Conservation (phyloP, 2,888 invertebrate genomes). For the Alitta virens region DNA sequence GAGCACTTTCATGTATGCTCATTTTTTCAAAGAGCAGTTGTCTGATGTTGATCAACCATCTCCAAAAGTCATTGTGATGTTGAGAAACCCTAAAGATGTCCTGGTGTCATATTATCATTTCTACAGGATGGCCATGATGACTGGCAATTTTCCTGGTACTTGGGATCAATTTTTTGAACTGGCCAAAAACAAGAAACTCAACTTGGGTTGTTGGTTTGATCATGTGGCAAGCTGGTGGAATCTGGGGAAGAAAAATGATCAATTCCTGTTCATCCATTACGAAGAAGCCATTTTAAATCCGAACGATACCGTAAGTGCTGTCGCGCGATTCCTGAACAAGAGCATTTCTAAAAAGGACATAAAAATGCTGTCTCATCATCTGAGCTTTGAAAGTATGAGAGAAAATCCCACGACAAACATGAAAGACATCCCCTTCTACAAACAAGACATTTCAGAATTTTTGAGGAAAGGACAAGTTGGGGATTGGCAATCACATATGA, state of each 20-base stretch:
- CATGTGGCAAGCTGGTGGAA: background rate
- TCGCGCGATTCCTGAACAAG: background rate
- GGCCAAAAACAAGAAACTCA: conserved; percentile 2
- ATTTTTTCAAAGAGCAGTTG: background rate
- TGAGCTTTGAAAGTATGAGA: background rate
- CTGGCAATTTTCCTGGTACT: background rate
- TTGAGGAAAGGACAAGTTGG: background rate
- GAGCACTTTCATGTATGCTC: background rate
- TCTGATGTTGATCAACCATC: background rate
- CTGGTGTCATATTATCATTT: conserved; percentile 1
- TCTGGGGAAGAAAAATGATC: background rate
- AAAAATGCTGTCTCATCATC: background rate
- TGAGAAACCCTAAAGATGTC: conserved; percentile 5
- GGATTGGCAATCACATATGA: background rate
- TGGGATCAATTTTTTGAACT: background rate
- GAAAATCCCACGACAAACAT: background rate
- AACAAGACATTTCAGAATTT: background rate
- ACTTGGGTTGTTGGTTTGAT: conserved; percentile 4
- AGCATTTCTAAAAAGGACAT: background rate
- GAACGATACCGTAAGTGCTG: background rate
- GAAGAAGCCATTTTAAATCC: background rate
- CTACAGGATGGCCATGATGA: background rate
- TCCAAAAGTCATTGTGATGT: background rate
- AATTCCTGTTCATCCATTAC: background rate
- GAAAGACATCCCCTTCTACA: conserved; percentile 1